Percentiles rank a stretch among this genome's conserved stretches.
Evolutionary conservation across 2,888 invertebrate genomes (phyloP).

Genomic region (Ectropis crepuscularia): DNA sequence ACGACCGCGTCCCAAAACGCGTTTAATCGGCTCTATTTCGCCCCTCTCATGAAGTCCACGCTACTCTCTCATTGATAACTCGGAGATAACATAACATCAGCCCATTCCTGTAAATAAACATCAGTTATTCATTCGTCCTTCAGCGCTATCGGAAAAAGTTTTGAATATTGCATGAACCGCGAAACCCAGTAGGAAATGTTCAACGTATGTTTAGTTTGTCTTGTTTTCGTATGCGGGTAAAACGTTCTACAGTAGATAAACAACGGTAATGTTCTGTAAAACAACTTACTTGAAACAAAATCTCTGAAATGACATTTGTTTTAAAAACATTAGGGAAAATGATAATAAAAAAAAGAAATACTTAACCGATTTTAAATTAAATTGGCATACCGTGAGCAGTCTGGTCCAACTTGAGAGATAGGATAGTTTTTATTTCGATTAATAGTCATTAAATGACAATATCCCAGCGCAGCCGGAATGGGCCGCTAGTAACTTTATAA

Average conservation of each 20-base stretch:
- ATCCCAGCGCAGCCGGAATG: too few species aligned
- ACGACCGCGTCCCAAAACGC: constrained; percentile 59
- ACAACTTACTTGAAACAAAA: not conserved
- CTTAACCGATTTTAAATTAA: too few species aligned
- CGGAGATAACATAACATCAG: constrained; percentile 27
- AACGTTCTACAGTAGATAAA: constrained; percentile 14
- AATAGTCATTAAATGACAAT: too few species aligned
- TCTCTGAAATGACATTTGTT: too few species aligned
- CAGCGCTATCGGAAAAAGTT: constrained; percentile 51
- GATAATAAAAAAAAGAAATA: too few species aligned
- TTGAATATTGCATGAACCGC: constrained; percentile 65
- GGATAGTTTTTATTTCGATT: too few species aligned
- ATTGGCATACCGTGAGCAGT: too few species aligned
- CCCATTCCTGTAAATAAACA: constrained; percentile 15
- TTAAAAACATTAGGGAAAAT: too few species aligned
- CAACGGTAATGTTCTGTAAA: constrained; percentile 8
- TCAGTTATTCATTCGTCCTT: constrained; percentile 21
- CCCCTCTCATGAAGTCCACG: constrained; percentile 26
- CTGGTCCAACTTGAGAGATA: too few species aligned
- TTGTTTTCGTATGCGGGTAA: constrained; percentile 23
- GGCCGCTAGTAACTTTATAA: too few species aligned
- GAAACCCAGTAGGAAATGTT: constrained; percentile 49
- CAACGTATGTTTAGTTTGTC: constrained; percentile 42
- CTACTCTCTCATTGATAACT: constrained; percentile 21
- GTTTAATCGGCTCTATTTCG: constrained; percentile 8